Base-by-base conservation (phyloP, 35 echinoderm and acorn worm genomes). In the Chiridota heheva region DNA sequence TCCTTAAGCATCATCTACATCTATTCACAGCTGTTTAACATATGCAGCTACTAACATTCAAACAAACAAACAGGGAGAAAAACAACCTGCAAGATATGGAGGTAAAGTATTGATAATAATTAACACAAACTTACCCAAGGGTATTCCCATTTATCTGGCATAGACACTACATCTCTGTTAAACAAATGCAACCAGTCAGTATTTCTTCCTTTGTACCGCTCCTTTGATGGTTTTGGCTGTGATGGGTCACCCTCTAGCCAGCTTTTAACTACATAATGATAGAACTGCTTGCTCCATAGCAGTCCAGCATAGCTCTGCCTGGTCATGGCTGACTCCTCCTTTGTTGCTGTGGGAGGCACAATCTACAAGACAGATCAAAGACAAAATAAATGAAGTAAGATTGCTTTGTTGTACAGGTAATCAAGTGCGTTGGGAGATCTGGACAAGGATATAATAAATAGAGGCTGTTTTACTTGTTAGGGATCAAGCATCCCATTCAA, bases 81-180 rank as follows among this genome's bases (percentile, higher is more conserved):
- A n/a, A n/a, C n/a, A n/a, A n/a, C n/a, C n/a, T n/a, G n/a, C n/a
- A n/a, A n/a, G n/a, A n/a, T n/a, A n/a, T n/a, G n/a, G n/a, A n/a
- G n/a, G n/a, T n/a, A n/a, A n/a, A n/a, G n/a, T n/a, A n/a, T n/a
- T n/a, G n/a, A n/a, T n/a, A n/a, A n/a, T n/a, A n/a, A n/a, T n/a
- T n/a, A n/a, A n/a, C 59, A 58, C 44, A 10, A 46, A 63, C 89
- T 76, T 81, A 98, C 95, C 95, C 95, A 98, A 28, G 95, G 95
- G 58, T 98, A 98, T 57, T 98, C 95, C 95, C 95, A 98, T 58
- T 98, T 98, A 47, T 98, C 95, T 33, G 95, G 95, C 95, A 98
- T 98, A 18, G 95, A 98, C 13, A 98, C 76, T 8, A 98, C 74
- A 72, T 98, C 95, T 73, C 85, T 91, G 65, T 98, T 98, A 42